Conservation (phyloP, 2,113 vertebrate genomes). For the Danionella cerebrum region DNA sequence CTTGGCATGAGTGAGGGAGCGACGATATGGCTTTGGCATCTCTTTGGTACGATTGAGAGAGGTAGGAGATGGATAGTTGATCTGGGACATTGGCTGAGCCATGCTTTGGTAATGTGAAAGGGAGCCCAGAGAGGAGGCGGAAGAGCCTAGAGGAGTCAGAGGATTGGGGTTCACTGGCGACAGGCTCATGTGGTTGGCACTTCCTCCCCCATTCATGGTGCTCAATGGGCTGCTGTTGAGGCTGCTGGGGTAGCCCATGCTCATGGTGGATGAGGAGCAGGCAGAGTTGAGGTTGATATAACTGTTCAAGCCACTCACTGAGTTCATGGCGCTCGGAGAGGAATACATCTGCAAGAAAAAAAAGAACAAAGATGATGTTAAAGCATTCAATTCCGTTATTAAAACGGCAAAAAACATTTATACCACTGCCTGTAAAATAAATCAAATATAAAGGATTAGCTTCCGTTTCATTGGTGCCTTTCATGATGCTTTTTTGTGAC, state of each 20-base stretch:
- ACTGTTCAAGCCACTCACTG: conserved; percentile 78
- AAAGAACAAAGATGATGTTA: not conserved
- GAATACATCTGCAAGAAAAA: conserved; percentile 75
- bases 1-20: conserved; percentile 82
- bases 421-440: too few species aligned
- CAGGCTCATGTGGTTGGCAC: conserved; percentile 65
- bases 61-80: conserved; percentile 60
- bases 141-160: conserved; percentile 63
- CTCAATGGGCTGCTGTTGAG: conserved; percentile 59
- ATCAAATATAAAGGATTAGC: too few species aligned
- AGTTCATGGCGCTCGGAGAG: conserved; percentile 69
- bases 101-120: conserved; percentile 72
- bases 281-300: conserved; percentile 82
- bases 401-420: not conserved
- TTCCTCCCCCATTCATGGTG: conserved; percentile 60
- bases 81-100: conserved; percentile 66
- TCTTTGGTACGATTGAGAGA: conserved; percentile 70
- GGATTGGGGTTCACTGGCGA: conserved; percentile 65
- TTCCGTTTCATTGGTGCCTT: too few species aligned
- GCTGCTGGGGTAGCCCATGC: conserved; percentile 65
- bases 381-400: not conserved
- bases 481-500: too few species aligned
- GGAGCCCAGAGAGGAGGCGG: conserved; percentile 58
- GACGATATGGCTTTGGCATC: conserved; percentile 74
- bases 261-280: conserved; percentile 64